phyloP scores from a whole-genome alignment of 2,888 invertebrate genomes.

The Scaptomyza parva region DNA sequence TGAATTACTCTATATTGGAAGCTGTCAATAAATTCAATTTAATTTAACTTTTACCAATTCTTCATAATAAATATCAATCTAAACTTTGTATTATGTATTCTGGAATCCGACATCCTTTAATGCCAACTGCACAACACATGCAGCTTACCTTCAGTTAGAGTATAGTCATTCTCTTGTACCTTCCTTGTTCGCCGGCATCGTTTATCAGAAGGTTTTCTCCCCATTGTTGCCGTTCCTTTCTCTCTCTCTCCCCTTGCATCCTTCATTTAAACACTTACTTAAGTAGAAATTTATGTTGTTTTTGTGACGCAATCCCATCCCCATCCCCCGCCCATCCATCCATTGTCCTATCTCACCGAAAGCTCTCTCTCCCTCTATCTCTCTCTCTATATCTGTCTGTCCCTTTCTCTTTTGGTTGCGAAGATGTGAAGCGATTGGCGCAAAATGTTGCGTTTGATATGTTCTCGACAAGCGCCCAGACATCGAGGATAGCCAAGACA shows the following conservation, averaged over 20 bases:
- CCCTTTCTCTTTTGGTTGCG: background rate
- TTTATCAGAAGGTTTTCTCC: slow-evolving; percentile 52
- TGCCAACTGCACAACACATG: background rate
- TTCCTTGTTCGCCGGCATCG: slow-evolving; percentile 41
- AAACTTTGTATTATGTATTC: too few species aligned
- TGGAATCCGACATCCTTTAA: background rate
- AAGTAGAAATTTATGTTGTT: slow-evolving; percentile 79
- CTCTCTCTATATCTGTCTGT: background rate
- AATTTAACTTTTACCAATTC: too few species aligned
- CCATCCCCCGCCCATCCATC: background rate
- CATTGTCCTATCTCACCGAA: background rate
- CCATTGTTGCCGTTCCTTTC: slow-evolving; percentile 6
- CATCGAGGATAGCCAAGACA: slow-evolving; percentile 46
- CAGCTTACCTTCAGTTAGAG: background rate
- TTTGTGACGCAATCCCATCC: slow-evolving; percentile 48
- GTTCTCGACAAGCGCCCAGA: slow-evolving; percentile 67
- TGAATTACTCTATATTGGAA: slow-evolving; percentile 16
- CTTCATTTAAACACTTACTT: slow-evolving; percentile 79
- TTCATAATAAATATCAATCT: too few species aligned
- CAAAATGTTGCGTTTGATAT: slow-evolving; percentile 76
- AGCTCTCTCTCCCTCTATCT: background rate
- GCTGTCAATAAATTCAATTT: background rate
- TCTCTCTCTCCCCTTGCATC: slow-evolving; percentile 50
- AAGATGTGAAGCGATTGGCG: slow-evolving; percentile 57
- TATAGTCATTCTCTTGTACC: slow-evolving; percentile 33